Evolutionary conservation across 23 tunicate species (phyloP).

Genomic region (Ascidia mentula): DNA sequence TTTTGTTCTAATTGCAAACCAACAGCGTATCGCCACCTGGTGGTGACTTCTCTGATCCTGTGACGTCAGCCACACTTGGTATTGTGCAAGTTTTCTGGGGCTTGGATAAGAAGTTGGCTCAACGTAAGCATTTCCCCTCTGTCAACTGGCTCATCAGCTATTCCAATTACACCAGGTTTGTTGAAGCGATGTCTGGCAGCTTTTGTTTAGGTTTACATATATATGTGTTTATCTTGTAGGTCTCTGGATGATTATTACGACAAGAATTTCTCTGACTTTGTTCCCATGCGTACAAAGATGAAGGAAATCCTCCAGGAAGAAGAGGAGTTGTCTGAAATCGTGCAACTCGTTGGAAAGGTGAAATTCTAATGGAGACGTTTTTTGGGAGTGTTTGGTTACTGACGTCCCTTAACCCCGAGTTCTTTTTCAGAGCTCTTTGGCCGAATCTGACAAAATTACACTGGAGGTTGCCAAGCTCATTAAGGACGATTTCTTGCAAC

Average conservation of each 20-base stretch:
- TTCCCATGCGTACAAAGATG: slow-evolving; percentile 80
- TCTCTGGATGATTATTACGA: slow-evolving; percentile 95
- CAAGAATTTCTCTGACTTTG: slow-evolving; percentile 86
- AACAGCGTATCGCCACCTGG: slow-evolving; percentile 99
- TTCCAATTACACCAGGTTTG: slow-evolving; percentile 87
- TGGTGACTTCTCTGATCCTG: slow-evolving; percentile 99
- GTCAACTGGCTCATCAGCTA: slow-evolving; percentile 98
- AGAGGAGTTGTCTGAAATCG: slow-evolving; percentile 97
- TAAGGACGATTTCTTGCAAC: slow-evolving; percentile 96
- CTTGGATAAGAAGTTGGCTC: slow-evolving; percentile 96
- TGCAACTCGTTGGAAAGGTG: slow-evolving; percentile 99
- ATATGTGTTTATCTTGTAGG: slow-evolving; percentile 35
- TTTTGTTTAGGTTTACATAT: background rate
- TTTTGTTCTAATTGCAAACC: background rate
- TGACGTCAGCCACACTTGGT: slow-evolving; percentile 98
- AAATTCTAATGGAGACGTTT: too few relatives aligned
- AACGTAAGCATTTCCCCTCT: slow-evolving; percentile 97
- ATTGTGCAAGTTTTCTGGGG: slow-evolving; percentile 99
- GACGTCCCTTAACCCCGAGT: background rate
- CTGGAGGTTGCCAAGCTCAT: slow-evolving; percentile 93
- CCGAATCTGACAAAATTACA: slow-evolving; percentile 96
- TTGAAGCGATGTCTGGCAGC: background rate
- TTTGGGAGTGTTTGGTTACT: too few relatives aligned
- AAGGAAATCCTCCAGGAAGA: slow-evolving; percentile 95
- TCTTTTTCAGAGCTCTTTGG: slow-evolving; percentile 72